Base-by-base conservation (phyloP, 2,888 invertebrate species). In the Sericinus montela region DNA sequence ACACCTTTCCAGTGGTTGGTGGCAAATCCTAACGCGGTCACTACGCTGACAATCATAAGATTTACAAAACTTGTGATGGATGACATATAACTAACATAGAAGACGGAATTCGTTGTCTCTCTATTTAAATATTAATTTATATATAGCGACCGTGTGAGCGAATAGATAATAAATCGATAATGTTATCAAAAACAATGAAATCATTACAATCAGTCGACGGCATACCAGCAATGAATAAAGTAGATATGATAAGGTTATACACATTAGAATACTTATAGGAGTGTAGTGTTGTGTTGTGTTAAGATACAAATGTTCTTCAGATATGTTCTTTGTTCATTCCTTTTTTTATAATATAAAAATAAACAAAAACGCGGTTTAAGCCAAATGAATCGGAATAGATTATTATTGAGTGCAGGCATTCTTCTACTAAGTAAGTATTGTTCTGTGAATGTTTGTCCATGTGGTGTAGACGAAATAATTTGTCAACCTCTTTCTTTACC, bases 171-270 rank as follows among this genome's bases (percentile, higher is more conserved):
- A 9, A 41, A 35, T 15, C 11, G 50, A 50, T 50, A 48, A 44
- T 30, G 45, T 43, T 52, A 51, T 51, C 48, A 45, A 46, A 48
- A 63, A 62, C 66, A 46, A 54, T 51, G 50, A 62, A 75, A 75
- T 72, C 68, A 63, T 58, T 58, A 56, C 62, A 68, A 79, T 75
- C 76, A 62, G 59, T 60, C 56, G 48, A 55, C 60, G 61, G 52
- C 66, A 62, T 55, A 57, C 57, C 56, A 57, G 58, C 60, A 69
- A 67, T 65, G 63, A 67, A 60, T 48, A 57, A 56, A 56, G 53
- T 39, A 46, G 54, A 54, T 54, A 54, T 46, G n/a, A 48, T 39
- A 37, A 45, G 3, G 45, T 8, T 36, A 41, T 42, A 28, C 16
- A 42, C 41, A 41, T 41, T 48, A 36, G 30, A 43, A 40, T 50